These are phyloP conservation scores for Bolinopsis microptera DNA, from an alignment of 37 sponge, comb jelly and placozoan genomes.

Conservation along the genomic window DNA sequence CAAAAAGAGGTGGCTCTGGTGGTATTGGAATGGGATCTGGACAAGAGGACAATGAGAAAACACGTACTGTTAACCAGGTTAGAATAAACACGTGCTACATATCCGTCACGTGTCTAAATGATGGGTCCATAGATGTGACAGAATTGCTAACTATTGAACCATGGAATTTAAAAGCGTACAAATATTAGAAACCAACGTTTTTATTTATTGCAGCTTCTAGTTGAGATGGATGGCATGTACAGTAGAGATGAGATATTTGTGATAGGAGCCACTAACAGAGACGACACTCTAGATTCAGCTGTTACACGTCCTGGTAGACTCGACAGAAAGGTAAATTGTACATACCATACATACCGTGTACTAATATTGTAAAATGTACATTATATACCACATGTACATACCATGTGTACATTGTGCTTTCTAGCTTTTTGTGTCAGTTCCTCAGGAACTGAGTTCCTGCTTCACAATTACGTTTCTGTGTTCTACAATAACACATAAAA, in stretches of 20 bases:
- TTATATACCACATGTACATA: no score
- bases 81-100: no score
- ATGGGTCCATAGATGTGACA: no score
- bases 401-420: not conserved
- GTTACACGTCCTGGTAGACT: conserved; percentile 18
- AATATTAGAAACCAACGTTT: no score
- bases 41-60: not conserved
- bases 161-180: no score
- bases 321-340: conserved; percentile 54
- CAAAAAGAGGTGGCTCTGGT: not conserved
- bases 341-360: no score
- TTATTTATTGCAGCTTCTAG: not conserved
- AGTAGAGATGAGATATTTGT: conserved; percentile 51
- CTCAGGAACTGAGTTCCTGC: not conserved
- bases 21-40: not conserved
- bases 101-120: no score
- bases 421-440: not conserved
- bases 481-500: no score
- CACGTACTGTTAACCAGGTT: conserved; percentile 25
- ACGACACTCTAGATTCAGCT: conserved; percentile 33
- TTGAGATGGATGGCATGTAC: conserved; percentile 40
- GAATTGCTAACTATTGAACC: no score
- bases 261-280: conserved; percentile 45
- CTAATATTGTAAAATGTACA: no score
- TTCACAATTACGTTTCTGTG: no score